These are phyloP conservation scores for Thunnus thynnus DNA, from an alignment of 2,113 vertebrate species.

Conservation along the genomic window DNA sequence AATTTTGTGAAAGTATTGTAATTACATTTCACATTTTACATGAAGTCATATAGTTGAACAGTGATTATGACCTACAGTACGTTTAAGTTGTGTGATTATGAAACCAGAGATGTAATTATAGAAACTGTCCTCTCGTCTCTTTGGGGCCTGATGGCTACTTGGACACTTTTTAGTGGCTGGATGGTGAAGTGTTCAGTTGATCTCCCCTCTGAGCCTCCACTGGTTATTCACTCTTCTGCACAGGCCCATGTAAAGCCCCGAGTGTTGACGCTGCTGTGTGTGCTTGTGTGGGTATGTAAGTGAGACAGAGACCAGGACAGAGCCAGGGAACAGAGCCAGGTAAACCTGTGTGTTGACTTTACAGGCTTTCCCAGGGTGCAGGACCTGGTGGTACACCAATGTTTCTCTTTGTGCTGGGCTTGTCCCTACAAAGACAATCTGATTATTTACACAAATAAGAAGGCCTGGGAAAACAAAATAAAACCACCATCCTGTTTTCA, in stretches of 20 bases:
- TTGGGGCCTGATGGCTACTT: conserved; percentile 20
- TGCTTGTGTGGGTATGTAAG: conserved; percentile 39
- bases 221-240: conserved; percentile 37
- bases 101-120: neutral
- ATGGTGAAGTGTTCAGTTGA: conserved; percentile 32
- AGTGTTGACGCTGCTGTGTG: conserved; percentile 45
- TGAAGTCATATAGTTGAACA: neutral
- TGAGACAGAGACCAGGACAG: conserved; percentile 14
- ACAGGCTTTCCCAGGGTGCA: conserved; percentile 65
- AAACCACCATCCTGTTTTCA: conserved; percentile 43
- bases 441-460: conserved; percentile 65
- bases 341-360: conserved; percentile 77
- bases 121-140: neutral
- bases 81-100: conserved; percentile 12
- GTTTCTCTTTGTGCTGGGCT: conserved; percentile 37
- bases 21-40: conserved; percentile 10
- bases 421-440: conserved; percentile 34
- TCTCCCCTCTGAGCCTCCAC: conserved; percentile 41
- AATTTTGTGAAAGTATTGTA: conserved; percentile 3
- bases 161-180: neutral
- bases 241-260: conserved; percentile 45
- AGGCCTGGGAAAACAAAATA: conserved; percentile 60
- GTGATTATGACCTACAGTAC: conserved; percentile 18
- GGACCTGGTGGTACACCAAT: conserved; percentile 40
- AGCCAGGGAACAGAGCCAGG: conserved; percentile 48